phyloP scores from a whole-genome alignment of 1,140 invertebrate species.

The Samia ricini region DNA sequence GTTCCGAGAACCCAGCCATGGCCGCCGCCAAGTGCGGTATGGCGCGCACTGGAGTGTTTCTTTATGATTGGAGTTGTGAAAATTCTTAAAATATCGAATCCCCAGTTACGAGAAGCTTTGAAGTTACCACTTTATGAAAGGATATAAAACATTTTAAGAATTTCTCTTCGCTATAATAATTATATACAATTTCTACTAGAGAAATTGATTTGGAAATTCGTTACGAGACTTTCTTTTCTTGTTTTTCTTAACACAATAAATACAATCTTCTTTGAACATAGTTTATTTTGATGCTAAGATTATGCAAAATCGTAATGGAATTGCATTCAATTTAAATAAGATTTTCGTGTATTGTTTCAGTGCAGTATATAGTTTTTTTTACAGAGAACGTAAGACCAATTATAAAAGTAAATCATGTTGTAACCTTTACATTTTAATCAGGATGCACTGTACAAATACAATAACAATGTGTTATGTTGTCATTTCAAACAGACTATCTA shows the following conservation, averaged over 20 bases:
- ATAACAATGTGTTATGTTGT: too few species aligned
- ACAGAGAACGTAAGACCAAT: too few species aligned
- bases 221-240: background rate
- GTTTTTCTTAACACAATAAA: background rate
- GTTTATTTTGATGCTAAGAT: too few species aligned
- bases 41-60: constrained; percentile 57
- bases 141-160: constrained; percentile 14
- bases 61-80: constrained; percentile 52
- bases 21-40: constrained; percentile 27
- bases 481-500: too few species aligned
- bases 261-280: background rate
- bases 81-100: constrained; percentile 59
- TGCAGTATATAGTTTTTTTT: too few species aligned
- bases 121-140: constrained; percentile 24
- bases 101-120: constrained; percentile 30
- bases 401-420: too few species aligned
- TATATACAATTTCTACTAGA: background rate
- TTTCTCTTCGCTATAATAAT: background rate
- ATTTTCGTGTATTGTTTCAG: too few species aligned
- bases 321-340: too few species aligned
- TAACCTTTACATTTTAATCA: too few species aligned
- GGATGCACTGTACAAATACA: too few species aligned
- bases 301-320: too few species aligned
- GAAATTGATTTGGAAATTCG: constrained; percentile 3
- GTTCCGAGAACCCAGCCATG: constrained; percentile 40